Evolutionary conservation across 2,113 vertebrate species (phyloP), one percentile per base, ranked within the genome.

Genomic region (Onychorhynchus coronatus): DNA sequence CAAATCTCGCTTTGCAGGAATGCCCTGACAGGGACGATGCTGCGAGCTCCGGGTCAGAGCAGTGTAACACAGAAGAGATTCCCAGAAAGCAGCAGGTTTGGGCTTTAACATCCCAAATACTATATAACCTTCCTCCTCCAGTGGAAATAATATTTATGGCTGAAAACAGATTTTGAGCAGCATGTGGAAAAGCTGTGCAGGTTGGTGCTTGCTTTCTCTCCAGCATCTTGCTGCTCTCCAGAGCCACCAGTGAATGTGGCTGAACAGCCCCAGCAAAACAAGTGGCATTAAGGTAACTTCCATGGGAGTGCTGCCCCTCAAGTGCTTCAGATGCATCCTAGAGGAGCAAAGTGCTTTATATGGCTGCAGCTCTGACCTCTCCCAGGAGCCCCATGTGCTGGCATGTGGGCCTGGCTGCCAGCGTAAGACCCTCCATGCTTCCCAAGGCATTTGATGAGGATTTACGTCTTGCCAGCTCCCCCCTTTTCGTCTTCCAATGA

Each of bases 401-500:
- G 88, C 35, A 59, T 61, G 70, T 44, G 61, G 72, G 74, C 39
- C 47, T 11, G 5, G 44, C 92, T 86, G 83, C 56, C 73, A 84
- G 65, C 71, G 37, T 18, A 21, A 91, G 88, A 31, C 56, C 76
- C 42, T 89, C 77, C 7, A 2, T 35, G 62, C 79, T 94, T 96
- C 76, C 75, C 50, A 76, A 65, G 55, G 91, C 86, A 55, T 86
- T 92, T 88, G 82, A 72, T 23, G 39, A 74, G 76, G 89, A 55
- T 89, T 93, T 91, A 25, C 72, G 65, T 88, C 71, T 93, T 86
- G 79, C 93, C 93, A 96, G 82, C 73, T 91, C 55, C 81, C 76
- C 53, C n/a, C 67, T 91, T 70, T 84, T 79, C 82, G 58, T 94
- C 63, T 96, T 89, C 93, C 88, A 94, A 88, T 81, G 88, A 83